A percentile compares a stretch with the other conserved stretches of the same genome.
phyloP scores from a whole-genome alignment of 2,113 vertebrate species.

The Sorex fumeus region DNA sequence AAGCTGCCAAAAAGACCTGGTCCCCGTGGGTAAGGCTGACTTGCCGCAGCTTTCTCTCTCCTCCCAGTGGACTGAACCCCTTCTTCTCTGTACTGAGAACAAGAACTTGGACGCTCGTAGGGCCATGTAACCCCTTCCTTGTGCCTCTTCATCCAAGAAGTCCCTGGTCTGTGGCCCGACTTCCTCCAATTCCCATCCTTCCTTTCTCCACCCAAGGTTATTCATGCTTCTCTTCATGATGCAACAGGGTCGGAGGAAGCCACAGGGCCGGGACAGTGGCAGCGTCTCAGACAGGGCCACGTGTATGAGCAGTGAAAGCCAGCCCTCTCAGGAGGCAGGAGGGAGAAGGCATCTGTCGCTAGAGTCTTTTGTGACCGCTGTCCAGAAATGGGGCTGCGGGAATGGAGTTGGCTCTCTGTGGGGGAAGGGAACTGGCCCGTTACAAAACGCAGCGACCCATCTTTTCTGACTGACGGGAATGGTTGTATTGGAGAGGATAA shows the following conservation, averaged over 20 bases:
- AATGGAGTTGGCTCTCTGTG: background rate
- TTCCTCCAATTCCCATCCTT: background rate
- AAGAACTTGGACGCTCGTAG: background rate
- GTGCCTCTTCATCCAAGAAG: background rate
- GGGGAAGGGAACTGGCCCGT: background rate
- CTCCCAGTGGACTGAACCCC: background rate
- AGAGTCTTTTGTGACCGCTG: background rate
- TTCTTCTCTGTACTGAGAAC: background rate
- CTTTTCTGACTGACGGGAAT: slow-evolving; percentile 4
- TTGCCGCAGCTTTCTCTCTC: background rate
- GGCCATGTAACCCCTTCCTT: background rate
- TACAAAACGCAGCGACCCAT: background rate
- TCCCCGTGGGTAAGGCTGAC: background rate
- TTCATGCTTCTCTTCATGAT: background rate
- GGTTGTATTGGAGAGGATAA: background rate
- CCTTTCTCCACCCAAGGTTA: background rate
- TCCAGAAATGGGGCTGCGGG: background rate
- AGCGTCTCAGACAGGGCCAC: fast-evolving
- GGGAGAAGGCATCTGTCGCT: background rate
- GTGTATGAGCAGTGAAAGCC: background rate
- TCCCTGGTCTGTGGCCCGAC: background rate
- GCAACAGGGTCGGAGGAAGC: slow-evolving; percentile 20
- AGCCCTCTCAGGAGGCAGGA: background rate
- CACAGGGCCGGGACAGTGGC: background rate
- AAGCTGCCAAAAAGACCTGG: background rate